Conservation (phyloP, 2,113 vertebrate genomes). For the Daphoenositta chrysoptera region DNA sequence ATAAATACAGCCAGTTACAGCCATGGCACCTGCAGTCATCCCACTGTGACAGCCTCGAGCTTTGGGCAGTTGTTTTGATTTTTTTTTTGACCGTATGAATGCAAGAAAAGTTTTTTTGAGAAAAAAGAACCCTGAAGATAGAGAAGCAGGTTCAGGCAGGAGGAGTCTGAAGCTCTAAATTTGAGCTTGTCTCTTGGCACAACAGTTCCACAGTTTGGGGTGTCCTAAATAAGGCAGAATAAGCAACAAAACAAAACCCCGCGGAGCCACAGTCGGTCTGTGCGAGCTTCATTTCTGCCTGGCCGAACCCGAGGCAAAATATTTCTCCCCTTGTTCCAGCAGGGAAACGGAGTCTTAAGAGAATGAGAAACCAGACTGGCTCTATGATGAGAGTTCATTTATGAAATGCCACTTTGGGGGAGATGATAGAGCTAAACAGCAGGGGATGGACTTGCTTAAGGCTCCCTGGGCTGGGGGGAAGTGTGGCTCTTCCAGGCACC, state of each 20-base stretch:
- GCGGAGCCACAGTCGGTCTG: fast-evolving
- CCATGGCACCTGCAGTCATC: not conserved
- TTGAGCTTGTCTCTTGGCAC: not conserved
- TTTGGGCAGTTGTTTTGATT: not conserved
- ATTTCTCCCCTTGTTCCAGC: not conserved
- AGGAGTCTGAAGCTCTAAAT: not conserved
- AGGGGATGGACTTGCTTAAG: not conserved
- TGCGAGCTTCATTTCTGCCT: not conserved
- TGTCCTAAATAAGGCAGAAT: not conserved
- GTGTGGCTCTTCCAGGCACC: not conserved
- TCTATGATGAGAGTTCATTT: not conserved
- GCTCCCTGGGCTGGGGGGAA: not conserved
- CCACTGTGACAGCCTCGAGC: not conserved
- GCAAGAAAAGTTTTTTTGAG: fast-evolving
- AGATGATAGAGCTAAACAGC: not conserved
- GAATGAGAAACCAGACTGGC: not conserved
- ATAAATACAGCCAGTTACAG: not conserved
- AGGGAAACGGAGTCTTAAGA: not conserved
- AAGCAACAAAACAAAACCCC: not conserved
- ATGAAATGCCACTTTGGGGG: not conserved
- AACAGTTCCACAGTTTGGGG: not conserved
- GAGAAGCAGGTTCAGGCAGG: not conserved
- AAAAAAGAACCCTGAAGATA: fast-evolving
- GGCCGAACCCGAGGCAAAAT: not conserved
- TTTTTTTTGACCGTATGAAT: not conserved